These are phyloP conservation scores for Propithecus perrieri DNA, from an alignment of 2,797 vertebrate species.

Conservation along the genomic window DNA sequence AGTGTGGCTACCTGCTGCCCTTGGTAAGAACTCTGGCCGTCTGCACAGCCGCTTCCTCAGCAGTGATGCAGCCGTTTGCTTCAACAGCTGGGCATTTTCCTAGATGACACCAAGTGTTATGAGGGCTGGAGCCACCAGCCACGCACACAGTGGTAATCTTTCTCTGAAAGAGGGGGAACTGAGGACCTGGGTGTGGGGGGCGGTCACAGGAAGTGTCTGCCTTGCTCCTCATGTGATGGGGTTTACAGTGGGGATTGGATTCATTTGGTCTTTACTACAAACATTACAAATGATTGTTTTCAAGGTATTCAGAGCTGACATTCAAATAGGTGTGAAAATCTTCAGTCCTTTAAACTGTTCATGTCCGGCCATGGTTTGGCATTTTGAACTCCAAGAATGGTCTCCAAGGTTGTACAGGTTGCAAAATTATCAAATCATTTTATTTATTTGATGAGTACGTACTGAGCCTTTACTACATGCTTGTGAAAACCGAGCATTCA, in stretches of 20 bases:
- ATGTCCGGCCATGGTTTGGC: neutral
- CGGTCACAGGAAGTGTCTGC: neutral
- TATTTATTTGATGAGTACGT: neutral
- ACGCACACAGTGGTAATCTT: neutral
- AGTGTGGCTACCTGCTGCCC: constrained; percentile 89
- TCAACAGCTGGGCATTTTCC: neutral
- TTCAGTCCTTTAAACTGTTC: neutral
- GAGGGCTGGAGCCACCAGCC: too few species aligned
- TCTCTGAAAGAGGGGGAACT: neutral
- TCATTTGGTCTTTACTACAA: neutral
- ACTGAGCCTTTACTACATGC: neutral
- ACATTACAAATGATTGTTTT: neutral
- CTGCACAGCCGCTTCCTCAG: neutral
- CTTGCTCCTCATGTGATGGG: neutral
- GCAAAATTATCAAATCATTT: neutral
- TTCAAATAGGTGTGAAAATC: neutral
- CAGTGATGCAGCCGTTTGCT: neutral
- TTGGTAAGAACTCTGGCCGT: constrained; percentile 75
- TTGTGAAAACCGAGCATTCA: neutral
- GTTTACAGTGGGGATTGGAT: neutral
- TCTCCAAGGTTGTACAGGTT: neutral
- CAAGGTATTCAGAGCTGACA: neutral
- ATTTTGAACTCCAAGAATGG: neutral
- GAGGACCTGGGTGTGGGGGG: neutral
- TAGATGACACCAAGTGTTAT: accelerated